Evolutionary conservation across 2,113 vertebrate species (phyloP).

Genomic region (Gorsachius goisagi): DNA sequence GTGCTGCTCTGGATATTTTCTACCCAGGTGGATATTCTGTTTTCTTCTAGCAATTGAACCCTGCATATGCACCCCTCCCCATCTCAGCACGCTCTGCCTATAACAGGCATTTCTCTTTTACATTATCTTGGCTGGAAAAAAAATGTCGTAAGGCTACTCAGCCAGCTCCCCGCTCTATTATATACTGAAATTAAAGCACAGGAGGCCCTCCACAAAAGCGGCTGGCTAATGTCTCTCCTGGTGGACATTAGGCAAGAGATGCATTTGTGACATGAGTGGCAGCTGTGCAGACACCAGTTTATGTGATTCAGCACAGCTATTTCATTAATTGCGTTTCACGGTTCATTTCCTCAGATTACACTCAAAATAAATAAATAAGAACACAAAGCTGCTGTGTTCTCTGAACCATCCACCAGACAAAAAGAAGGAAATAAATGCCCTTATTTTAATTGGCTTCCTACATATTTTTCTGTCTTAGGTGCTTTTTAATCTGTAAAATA

Average conservation of each 20-base stretch:
- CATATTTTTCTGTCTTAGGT: constrained; percentile 8
- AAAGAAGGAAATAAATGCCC: neutral
- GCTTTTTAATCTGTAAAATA: constrained; percentile 8
- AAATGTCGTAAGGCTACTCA: neutral
- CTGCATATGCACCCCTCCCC: neutral
- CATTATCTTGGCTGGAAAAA: neutral
- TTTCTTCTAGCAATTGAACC: neutral
- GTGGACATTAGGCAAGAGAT: constrained; percentile 45
- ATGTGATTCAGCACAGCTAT: constrained; percentile 63
- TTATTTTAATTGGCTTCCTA: constrained; percentile 35
- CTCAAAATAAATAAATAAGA: constrained; percentile 54
- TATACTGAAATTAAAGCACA: constrained; percentile 47
- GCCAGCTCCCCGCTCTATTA: constrained; percentile 10
- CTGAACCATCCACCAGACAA: neutral
- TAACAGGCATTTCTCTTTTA: neutral
- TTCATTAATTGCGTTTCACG: constrained; percentile 72
- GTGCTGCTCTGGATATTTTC: neutral
- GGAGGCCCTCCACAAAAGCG: constrained; percentile 40
- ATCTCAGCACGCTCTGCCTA: neutral
- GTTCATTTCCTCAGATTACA: constrained; percentile 73
- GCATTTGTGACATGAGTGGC: constrained; percentile 48
- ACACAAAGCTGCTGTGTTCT: neutral
- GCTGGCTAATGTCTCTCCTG: constrained; percentile 58
- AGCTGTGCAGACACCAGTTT: constrained; percentile 57
- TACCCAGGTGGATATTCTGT: neutral